Conservation (phyloP, 2,888 invertebrate genomes). For the Tetropium fuscum region DNA sequence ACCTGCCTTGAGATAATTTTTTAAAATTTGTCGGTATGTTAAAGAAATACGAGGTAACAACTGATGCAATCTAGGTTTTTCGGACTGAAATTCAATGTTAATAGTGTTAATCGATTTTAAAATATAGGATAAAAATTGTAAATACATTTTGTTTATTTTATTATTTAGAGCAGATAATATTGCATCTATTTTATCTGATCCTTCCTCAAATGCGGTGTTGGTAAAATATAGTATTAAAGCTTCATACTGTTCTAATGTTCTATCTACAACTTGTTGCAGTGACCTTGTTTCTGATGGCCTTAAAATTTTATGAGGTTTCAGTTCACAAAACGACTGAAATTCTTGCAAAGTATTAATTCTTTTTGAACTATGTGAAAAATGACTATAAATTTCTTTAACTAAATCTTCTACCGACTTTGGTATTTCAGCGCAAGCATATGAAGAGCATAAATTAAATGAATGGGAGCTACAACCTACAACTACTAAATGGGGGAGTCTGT, state of each 20-base stretch:
- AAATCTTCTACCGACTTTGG: constrained; percentile 27
- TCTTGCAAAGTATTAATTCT: constrained; percentile 15
- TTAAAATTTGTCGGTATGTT: constrained; percentile 23
- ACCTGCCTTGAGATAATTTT: constrained; percentile 17
- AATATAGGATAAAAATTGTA: constrained; percentile 28
- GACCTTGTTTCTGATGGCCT: constrained; percentile 19
- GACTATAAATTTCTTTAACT: constrained; percentile 23
- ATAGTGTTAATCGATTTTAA: constrained; percentile 25
- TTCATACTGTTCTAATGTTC: constrained; percentile 31
- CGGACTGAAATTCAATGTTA: constrained; percentile 24
- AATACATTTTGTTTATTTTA: constrained; percentile 27
- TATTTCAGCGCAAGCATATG: constrained; percentile 24
- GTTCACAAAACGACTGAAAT: constrained; percentile 14
- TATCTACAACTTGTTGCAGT: constrained; percentile 25
- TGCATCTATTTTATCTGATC: constrained; percentile 2
- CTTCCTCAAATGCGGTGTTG: constrained; percentile 21
- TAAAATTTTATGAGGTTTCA: constrained; percentile 23
- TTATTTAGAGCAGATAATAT: constrained; percentile 24
- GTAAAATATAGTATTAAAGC: constrained; percentile 29
- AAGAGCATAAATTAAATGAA: constrained; percentile 31
- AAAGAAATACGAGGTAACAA: constrained; percentile 21
- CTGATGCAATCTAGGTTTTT: constrained; percentile 4
- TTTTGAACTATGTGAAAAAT: constrained; percentile 27
- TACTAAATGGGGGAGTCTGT: constrained; percentile 26
- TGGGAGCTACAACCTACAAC: constrained; percentile 29